phyloP scores from a whole-genome alignment of 64 coral and sea anemone genomes.

The Porites australiensis region DNA sequence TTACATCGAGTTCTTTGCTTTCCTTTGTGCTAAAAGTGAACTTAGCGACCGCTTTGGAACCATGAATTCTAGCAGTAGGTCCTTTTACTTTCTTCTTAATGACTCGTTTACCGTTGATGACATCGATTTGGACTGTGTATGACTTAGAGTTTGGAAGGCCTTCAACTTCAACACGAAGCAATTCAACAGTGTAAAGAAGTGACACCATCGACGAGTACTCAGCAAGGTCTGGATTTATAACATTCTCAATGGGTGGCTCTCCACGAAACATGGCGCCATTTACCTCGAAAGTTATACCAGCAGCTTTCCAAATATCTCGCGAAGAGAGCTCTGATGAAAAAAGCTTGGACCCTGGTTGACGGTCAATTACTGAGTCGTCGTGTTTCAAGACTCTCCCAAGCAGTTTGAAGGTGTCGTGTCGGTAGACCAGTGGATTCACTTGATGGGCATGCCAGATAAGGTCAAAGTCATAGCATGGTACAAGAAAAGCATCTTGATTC shows the following conservation, averaged over 20 bases:
- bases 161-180: neutral
- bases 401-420: conserved; percentile 44
- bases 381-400: conserved; percentile 61
- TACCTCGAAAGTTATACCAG: conserved; percentile 23
- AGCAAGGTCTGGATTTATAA: too few relatives aligned
- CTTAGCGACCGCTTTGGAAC: neutral
- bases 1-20: neutral
- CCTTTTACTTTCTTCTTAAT: conserved; percentile 6
- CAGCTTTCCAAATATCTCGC: conserved; percentile 34
- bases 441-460: conserved; percentile 86
- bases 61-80: neutral
- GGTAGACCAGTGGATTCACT: conserved; percentile 53
- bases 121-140: conserved; percentile 15
- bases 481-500: conserved; percentile 51
- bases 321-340: conserved; percentile 29
- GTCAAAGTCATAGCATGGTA: conserved; percentile 80
- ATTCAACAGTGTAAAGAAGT: neutral
- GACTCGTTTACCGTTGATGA: neutral
- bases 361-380: conserved; percentile 66
- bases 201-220: neutral
- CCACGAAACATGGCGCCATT: conserved; percentile 78
- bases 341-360: conserved; percentile 61
- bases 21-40: neutral
- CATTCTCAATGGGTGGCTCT: neutral
- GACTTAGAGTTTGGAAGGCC: conserved; percentile 21